A percentile compares a stretch with the other conserved stretches of the same genome.
phyloP scores from a whole-genome alignment of 2,113 vertebrate genomes.

The Zosterops lateralis region DNA sequence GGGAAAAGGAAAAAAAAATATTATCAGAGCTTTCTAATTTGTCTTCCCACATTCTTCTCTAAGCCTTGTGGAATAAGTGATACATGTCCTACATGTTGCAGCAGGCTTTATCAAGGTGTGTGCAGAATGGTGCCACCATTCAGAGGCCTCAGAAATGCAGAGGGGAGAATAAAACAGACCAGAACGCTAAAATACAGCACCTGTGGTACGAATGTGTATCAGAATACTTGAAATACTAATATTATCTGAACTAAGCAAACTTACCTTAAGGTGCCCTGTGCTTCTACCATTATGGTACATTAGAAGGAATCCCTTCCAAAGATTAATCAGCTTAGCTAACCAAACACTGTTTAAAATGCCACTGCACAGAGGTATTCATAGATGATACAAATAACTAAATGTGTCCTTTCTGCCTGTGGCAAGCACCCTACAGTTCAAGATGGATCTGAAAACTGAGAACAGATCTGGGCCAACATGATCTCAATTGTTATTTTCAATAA shows the following conservation, averaged over 20 bases:
- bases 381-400: neutral
- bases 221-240: neutral
- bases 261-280: neutral
- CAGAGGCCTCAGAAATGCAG: neutral
- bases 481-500: conserved; percentile 20
- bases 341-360: neutral
- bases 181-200: neutral
- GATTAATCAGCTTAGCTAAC: conserved; percentile 2
- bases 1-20: neutral
- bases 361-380: neutral
- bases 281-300: neutral
- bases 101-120: neutral
- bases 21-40: neutral
- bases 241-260: neutral
- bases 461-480: neutral
- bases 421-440: neutral
- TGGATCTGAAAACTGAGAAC: conserved; percentile 18
- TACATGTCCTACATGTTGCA: rapidly evolving
- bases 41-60: neutral
- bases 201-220: neutral
- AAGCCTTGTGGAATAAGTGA: neutral
- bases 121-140: neutral
- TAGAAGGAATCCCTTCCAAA: neutral
- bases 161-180: neutral
- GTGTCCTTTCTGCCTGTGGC: conserved; percentile 14